Evolutionary conservation across 2,888 invertebrate species (phyloP), one percentile per base, ranked within the genome.

Genomic region (Scrobipalpa costella): DNA sequence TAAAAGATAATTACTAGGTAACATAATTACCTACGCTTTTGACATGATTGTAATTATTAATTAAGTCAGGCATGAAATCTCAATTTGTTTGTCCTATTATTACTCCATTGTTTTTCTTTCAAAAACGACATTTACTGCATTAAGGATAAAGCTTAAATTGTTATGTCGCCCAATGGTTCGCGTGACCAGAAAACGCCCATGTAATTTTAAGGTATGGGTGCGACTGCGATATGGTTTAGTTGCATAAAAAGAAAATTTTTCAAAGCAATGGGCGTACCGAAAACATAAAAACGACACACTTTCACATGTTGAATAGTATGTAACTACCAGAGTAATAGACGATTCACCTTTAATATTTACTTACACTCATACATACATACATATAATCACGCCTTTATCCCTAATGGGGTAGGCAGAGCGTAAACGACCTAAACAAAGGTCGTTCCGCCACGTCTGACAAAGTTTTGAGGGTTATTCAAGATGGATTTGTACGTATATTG

Each of bases 121-220:
- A 21, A 82, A 80, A 79, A 75, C 73, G 79, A 75, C 71, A 76
- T 77, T 75, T 83, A 75, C 76, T 73, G 66, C 67, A 62, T 66
- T 63, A 66, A 63, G 61, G 66, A 68, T 74, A 81, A 68, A 73
- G 80, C 72, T 72, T 73, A 70, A 71, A 74, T 77, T 78, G 66
- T 66, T 33, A 27, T 66, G 65, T 64, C 66, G 58, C 67, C 68
- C 67, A 66, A 72, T 68, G 67, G 69, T 77, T 80, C 84, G 86
- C 87, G 86, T 86, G 87, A 85, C 85, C 68, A 76, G 78, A 76
- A 80, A 80, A 83, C 83, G 81, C 83, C 85, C 83, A 79, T 83
- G 78, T 85, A 78, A 81, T 84, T 84, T 80, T 77, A 66, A 72
- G 77, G 76, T 71, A 75, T 78, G 82, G 84, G 85, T 76, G 84